phyloP scores from a whole-genome alignment of 2,113 vertebrate species.

The Mola mola region DNA sequence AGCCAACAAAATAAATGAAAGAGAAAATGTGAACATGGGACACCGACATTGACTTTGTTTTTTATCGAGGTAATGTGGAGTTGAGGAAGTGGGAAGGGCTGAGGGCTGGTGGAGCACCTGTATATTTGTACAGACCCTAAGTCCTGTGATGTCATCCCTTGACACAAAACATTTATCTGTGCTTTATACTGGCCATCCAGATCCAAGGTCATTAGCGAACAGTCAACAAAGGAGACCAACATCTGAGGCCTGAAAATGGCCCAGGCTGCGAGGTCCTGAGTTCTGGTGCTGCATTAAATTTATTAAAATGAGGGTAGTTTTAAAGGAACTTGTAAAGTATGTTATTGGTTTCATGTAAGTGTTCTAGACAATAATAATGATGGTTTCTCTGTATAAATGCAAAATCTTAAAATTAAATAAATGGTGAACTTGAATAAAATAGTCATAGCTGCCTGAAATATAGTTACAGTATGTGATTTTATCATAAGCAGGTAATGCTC shows the following conservation, averaged over 20 bases:
- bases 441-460: too few relatives aligned
- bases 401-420: too few relatives aligned
- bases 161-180: conserved; percentile 73
- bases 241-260: conserved; percentile 36
- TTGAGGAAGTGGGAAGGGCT: conserved; percentile 41
- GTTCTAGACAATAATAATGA: too few relatives aligned
- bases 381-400: too few relatives aligned
- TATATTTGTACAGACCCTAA: conserved; percentile 73
- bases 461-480: too few relatives aligned
- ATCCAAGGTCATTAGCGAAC: conserved; percentile 54
- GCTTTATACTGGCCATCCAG: conserved; percentile 51
- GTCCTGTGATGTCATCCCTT: conserved; percentile 77
- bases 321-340: conserved; percentile 23
- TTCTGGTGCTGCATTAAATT: conserved; percentile 4
- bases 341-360: conserved; percentile 31
- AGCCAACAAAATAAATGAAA: conserved; percentile 78
- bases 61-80: conserved; percentile 60
- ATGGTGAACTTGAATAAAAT: too few relatives aligned
- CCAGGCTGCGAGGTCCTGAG: conserved; percentile 9
- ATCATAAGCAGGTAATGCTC: too few relatives aligned
- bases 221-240: conserved; percentile 54
- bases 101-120: conserved; percentile 44
- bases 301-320: conserved; percentile 31
- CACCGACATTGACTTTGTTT: conserved; percentile 45
- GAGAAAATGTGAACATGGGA: conserved; percentile 58